Conservation (phyloP, 2,888 invertebrate species). For the Drosophila robusta region DNA sequence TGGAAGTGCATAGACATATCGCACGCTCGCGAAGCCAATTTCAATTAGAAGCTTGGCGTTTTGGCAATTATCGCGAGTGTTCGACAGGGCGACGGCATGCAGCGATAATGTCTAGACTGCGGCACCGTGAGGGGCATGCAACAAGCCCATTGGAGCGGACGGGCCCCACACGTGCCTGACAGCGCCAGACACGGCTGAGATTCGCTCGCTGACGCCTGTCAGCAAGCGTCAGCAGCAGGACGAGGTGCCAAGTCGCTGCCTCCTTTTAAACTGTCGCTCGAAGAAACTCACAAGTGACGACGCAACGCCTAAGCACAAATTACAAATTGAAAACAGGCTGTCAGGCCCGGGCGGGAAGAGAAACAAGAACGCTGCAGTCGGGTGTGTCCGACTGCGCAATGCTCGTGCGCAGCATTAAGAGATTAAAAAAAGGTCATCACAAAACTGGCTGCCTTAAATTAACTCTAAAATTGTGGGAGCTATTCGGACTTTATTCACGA, state of each 20-base stretch:
- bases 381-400: no score
- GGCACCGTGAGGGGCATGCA: slow-evolving; percentile 8
- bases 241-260: slow-evolving; percentile 29
- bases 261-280: slow-evolving; percentile 63
- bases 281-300: slow-evolving; percentile 44
- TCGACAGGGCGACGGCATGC: slow-evolving; percentile 13
- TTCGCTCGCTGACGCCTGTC: slow-evolving; percentile 38
- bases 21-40: slow-evolving; percentile 33
- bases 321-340: slow-evolving; percentile 62
- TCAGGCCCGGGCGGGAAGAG: slow-evolving; percentile 29
- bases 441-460: no score
- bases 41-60: slow-evolving; percentile 43
- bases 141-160: slow-evolving; percentile 12
- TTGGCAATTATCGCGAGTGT: slow-evolving; percentile 40
- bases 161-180: slow-evolving; percentile 56
- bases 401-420: no score
- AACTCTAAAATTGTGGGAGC: no score
- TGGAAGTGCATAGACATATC: slow-evolving; percentile 35
- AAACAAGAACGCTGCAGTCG: no score
- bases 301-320: slow-evolving; percentile 49
- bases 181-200: slow-evolving; percentile 49
- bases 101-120: slow-evolving; percentile 59
- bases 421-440: no score
- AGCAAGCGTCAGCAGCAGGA: slow-evolving; percentile 43
- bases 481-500: no score